Evolutionary conservation across 2,113 vertebrate genomes (phyloP), one percentile per base, ranked within the genome.

Genomic region (Thamnaconus septentrionalis): DNA sequence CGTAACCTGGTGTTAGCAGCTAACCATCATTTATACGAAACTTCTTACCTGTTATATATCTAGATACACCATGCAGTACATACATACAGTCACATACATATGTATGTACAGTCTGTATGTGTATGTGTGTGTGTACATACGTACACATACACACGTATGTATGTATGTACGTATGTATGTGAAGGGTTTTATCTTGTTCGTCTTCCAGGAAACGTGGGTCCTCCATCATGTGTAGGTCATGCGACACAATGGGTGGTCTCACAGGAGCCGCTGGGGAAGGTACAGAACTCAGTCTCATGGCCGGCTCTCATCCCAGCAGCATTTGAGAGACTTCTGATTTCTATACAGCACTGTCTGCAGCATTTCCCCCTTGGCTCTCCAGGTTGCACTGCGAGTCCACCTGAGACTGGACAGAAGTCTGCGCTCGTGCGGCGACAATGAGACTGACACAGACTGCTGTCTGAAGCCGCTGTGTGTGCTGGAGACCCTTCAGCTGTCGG

Each of bases 401-500:
- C 51, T 98, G 40, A 87, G 48, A 59, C 80, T 93, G 76, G 82
- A 76, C 56, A 89, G 64, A 58, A 82, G 8, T 10, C 85, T 92
- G 46, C 84, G 80, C 9, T 39, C 92, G 52, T 98, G 96, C 75
- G 69, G 63, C 11, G 80, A 91, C 0, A 89, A 89, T 62, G 84
- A 89, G 11, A 85, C 84, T 0, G 74, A 76, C 69, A 87, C 89
- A 0, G 83, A 90, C 64, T 93, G 93, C 85, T 95, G 93, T 67
- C 7, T 65, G 3, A 74, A 84, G 11, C 66, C 81, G 0, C 89
- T 93, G 0, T 98, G 97, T 3, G 4, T 94, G 10, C 18, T 93
- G 50, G 94, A 95, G 52, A 86, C 91, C 0, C 88, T 98, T 47
- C 92, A 90, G 71, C 82, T 99, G 50, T 90, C 91, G 0, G 96